Base-by-base conservation (phyloP, 2,797 vertebrate genomes). In the Philypnodon macrostomus region DNA sequence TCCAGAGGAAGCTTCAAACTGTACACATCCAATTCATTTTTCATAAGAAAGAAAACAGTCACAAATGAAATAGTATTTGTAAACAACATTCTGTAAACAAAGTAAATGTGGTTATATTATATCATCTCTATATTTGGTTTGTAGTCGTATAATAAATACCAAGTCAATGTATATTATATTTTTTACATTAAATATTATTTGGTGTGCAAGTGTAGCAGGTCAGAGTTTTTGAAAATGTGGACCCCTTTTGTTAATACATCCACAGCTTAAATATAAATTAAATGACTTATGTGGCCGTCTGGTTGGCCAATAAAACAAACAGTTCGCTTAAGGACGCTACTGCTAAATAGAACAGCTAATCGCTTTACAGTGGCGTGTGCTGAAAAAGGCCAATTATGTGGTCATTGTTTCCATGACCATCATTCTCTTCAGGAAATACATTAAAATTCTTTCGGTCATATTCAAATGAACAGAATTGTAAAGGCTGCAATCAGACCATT, bases 1-100 rank as follows among this genome's bases (percentile, higher is more conserved):
- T 44, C 76, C 76, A 83, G 76, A 77, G 83, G 77, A 86, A 83
- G 73, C 70, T 79, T 53, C 35, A 38, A 75, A 77, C 67, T 65
- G 61, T 59, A 75, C 67, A 67, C 58, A 63, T 70, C 69, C 58
- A 39, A 56, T 34, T 36, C 36, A 38, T 32, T 32, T 32, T 8
- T 24, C 23, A 16, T n/a, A 2, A n/a, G 21, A 7, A 23, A 40
- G n/a, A 10, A 40, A 37, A 57, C 32, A 4, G 57, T 71, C 70
- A 77, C 74, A 74, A 63, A 81, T 52, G 73, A 44, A 79, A 68
- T 59, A 47, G 55, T 45, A 67, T 75, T 64, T 77, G 80, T 85
- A 83, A 88, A 81, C 70, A 58, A 78, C n/a, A 69, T 41, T 49
- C 47, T 66, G 67, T 75, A 73, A 84, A 76, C 67, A 56, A 57